These are phyloP conservation scores for Drosophila pseudotalamancana DNA, from an alignment of 2,888 invertebrate genomes.

Conservation along the genomic window DNA sequence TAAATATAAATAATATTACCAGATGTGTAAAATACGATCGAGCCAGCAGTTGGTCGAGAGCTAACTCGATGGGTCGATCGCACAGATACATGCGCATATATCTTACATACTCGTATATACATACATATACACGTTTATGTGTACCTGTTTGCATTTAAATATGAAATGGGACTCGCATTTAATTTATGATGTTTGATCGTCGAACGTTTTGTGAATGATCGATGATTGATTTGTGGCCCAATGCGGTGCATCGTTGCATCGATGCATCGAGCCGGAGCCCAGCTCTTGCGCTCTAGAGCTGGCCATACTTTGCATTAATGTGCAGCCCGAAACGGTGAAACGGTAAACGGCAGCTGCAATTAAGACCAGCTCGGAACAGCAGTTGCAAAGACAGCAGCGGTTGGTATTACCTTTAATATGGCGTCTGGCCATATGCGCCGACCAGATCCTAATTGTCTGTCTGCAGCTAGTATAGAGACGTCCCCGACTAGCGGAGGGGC, in stretches of 20 bases:
- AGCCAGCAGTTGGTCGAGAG: conserved; percentile 19
- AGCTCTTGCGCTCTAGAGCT: conserved; percentile 20
- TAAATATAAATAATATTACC: conserved; percentile 77
- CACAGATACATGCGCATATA: conserved; percentile 9
- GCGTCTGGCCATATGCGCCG: conserved; percentile 64
- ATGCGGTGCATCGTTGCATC: no score
- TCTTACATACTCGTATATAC: not conserved
- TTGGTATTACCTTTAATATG: conserved; percentile 55
- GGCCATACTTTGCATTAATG: conserved; percentile 51
- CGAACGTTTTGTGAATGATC: conserved; percentile 71
- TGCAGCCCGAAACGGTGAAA: conserved; percentile 48
- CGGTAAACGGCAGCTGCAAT: conserved; percentile 55
- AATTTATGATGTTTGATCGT: conserved; percentile 72
- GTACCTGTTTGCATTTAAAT: conserved; percentile 16
- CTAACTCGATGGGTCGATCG: not conserved
- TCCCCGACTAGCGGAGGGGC: no score
- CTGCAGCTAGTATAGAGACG: conserved; percentile 60
- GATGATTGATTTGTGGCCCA: conserved; percentile 73
- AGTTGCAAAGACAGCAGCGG: conserved; percentile 10
- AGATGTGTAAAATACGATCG: conserved; percentile 59
- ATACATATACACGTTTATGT: not conserved
- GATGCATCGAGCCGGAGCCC: not conserved
- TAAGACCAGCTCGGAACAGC: conserved; percentile 26
- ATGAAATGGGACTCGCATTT: conserved; percentile 47
- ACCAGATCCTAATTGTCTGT: conserved; percentile 60